phyloP scores from a whole-genome alignment of 2,888 invertebrate species.

The Horisme vitalbata region DNA sequence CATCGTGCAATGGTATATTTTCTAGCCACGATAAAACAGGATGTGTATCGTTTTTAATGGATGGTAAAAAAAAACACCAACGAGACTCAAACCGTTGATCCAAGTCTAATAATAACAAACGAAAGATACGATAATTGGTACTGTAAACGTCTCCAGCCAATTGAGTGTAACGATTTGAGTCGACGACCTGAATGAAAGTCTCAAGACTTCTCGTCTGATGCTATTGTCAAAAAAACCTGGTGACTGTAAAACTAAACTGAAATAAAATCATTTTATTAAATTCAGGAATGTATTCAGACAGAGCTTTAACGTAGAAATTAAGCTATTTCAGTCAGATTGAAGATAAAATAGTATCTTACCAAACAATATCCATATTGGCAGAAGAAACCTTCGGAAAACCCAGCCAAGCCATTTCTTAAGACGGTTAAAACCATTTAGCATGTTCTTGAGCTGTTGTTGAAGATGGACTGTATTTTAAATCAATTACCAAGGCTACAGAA shows the following conservation, averaged over 20 bases:
- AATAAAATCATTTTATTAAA: no score
- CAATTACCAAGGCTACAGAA: conserved; percentile 34
- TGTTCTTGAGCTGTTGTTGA: conserved; percentile 41
- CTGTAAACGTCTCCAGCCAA: conserved; percentile 58
- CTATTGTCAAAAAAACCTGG: no score
- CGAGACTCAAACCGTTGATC: conserved; percentile 56
- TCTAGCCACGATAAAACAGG: no score
- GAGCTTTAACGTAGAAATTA: no score
- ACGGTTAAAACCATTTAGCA: conserved; percentile 41
- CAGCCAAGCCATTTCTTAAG: conserved; percentile 29
- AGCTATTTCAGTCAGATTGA: no score
- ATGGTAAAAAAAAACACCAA: conserved; percentile 32
- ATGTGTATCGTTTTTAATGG: background rate
- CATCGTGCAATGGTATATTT: no score
- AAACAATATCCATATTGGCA: conserved; percentile 40
- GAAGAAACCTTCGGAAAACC: conserved; percentile 34
- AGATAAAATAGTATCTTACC: no score
- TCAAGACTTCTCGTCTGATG: conserved; percentile 31
- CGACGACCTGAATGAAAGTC: conserved; percentile 62
- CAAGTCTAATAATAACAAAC: conserved; percentile 48
- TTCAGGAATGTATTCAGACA: no score
- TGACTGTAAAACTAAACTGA: no score
- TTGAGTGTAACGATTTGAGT: conserved; percentile 63
- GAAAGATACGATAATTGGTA: conserved; percentile 64
- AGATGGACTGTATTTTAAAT: conserved; percentile 40